Base-by-base conservation (phyloP, 2,797 vertebrate genomes). In the Melanotaenia nigrans region DNA sequence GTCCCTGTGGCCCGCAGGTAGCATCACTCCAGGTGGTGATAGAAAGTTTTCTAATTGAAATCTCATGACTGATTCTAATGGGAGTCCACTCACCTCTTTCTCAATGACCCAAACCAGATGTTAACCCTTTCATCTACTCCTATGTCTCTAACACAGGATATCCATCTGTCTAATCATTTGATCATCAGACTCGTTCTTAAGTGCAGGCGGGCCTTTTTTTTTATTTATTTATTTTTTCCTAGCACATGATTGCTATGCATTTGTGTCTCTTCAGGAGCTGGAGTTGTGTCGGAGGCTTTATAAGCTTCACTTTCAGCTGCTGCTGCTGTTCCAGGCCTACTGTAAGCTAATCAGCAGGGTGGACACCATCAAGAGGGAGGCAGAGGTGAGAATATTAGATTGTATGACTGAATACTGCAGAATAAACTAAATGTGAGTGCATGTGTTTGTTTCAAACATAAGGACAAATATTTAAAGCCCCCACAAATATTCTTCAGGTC, bases 291-390 rank as follows among this genome's bases (percentile, higher is more conserved):
- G 97, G 68, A 92, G 98, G 75, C 92, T 99, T 22, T 99, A 99
- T 88, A 99, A 99, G 86, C 85, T 99, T 85, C 98, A 99, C 92
- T 99, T 99, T 83, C 98, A 99, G 92, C 93, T 99, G 89, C 93
- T 99, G 78, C 96, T 99, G 91, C 95, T 99, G 71, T 99, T 99
- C 91, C 98, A 99, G 92, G 97, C 97, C 68, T 99, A 99, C 85
- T 97, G 97, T 85, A 99, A 99, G 89, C 97, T 99, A 77, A 95
- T 98, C 93, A 97, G 89, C 93, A 95, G 95, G 90, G 96, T 99
- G 82, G 96, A 98, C 83, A 94, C 94, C 78, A 96, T 99, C 86
- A 98, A 96, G 92, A 96, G 96, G 82, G 96, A 98, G 92, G 95
- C 96, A 4, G 96, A 99, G 96, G 98, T 99, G 92, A 94, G 87